These are phyloP conservation scores for Petaurus breviceps DNA, from an alignment of 2,113 vertebrate species.

Conservation along the genomic window DNA sequence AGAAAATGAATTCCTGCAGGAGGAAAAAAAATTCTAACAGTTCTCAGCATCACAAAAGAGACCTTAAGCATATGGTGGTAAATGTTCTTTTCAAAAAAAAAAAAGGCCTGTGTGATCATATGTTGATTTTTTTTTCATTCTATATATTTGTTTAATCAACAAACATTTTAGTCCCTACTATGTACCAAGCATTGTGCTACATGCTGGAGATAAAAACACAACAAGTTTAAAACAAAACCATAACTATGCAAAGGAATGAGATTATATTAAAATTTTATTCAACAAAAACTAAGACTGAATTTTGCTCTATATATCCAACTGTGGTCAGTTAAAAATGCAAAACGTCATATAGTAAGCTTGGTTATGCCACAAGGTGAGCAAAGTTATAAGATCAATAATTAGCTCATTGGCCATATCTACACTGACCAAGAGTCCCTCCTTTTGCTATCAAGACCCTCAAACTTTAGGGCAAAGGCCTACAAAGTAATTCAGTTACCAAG, in stretches of 20 bases:
- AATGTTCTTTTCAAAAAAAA: constrained; percentile 24
- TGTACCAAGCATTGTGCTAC: background rate
- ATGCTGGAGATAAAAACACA: background rate
- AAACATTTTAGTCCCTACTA: background rate
- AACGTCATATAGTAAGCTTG: background rate
- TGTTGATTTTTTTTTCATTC: constrained; percentile 43
- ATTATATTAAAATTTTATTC: background rate
- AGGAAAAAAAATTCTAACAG: background rate
- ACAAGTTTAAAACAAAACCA: background rate
- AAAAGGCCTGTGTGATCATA: constrained; percentile 14
- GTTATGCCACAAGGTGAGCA: background rate
- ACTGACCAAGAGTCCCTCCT: background rate
- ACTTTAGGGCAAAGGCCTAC: background rate
- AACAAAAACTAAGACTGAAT: background rate
- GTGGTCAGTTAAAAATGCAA: background rate
- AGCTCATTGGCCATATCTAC: background rate
- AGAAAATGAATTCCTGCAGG: constrained; percentile 24
- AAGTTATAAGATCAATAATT: background rate
- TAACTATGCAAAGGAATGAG: background rate
- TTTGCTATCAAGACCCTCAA: background rate
- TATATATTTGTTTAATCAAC: constrained; percentile 20
- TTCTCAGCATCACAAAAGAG: background rate
- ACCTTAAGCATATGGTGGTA: constrained; percentile 34
- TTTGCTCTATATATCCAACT: background rate
- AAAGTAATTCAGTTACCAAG: background rate